Evolutionary conservation across 2,888 invertebrate genomes (phyloP).

Genomic region (Mythimna loreyi): DNA sequence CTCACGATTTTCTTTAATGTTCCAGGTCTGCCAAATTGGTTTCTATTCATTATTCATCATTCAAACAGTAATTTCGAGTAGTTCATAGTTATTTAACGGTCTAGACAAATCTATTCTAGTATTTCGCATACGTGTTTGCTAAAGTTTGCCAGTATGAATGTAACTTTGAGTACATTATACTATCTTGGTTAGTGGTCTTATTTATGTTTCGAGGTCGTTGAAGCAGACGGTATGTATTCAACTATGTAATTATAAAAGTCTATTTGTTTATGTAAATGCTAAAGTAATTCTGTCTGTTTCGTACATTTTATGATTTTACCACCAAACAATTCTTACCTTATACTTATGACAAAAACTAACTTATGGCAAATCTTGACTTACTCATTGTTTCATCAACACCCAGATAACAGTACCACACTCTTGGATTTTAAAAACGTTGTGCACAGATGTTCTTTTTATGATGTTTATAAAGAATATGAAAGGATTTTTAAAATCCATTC

Average conservation of each 20-base stretch:
- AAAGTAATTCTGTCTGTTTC: no score
- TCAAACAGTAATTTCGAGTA: conserved; percentile 30
- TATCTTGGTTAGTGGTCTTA: conserved; percentile 5
- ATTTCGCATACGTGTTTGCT: conserved; percentile 3
- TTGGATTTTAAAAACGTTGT: no score
- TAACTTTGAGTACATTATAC: conserved; percentile 13
- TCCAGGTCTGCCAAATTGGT: no score
- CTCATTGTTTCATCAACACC: no score
- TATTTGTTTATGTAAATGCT: neutral
- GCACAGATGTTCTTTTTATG: no score
- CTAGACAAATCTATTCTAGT: conserved; percentile 29
- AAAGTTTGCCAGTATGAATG: neutral
- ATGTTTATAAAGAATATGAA: no score
- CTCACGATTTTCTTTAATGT: no score
- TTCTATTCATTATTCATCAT: no score
- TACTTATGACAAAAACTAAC: no score
- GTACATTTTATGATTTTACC: neutral
- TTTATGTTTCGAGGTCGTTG: neutral
- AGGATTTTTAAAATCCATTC: no score
- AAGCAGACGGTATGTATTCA: neutral
- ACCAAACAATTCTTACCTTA: neutral
- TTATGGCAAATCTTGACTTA: no score
- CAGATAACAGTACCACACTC: no score
- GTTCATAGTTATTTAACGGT: conserved; percentile 35
- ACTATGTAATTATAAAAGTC: neutral